phyloP scores from a whole-genome alignment of 2,113 vertebrate species.

The Chaetura pelagica region DNA sequence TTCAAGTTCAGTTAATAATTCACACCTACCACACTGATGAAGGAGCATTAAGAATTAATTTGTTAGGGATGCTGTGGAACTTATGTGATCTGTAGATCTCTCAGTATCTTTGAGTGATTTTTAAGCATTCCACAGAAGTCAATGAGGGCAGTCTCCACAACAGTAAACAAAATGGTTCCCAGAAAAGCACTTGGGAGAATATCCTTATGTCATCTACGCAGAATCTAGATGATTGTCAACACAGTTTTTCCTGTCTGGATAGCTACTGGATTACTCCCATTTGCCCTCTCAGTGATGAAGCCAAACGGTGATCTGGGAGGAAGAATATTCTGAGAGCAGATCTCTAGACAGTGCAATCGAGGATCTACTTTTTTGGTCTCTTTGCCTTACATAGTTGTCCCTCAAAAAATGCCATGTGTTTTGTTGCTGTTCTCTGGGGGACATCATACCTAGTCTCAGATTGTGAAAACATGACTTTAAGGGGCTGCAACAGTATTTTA shows the following conservation, averaged over 20 bases:
- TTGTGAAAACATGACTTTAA: accelerated
- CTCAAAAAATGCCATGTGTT: neutral
- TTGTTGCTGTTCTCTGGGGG: neutral
- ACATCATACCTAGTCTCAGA: neutral
- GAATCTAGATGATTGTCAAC: neutral
- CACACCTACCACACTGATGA: neutral
- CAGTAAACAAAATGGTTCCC: neutral
- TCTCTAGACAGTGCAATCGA: neutral
- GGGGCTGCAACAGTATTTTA: neutral
- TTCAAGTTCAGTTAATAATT: neutral
- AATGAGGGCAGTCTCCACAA: neutral
- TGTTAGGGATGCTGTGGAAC: neutral
- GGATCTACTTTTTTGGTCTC: neutral
- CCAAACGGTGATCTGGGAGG: neutral
- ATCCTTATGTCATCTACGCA: neutral
- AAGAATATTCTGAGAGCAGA: neutral
- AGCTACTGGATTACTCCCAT: neutral
- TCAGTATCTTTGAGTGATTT: neutral
- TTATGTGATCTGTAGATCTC: neutral
- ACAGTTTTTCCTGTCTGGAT: neutral
- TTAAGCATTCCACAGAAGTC: neutral
- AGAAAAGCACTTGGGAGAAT: accelerated
- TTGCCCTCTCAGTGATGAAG: neutral
- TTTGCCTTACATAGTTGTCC: neutral
- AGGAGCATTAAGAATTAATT: neutral